Conservation (phyloP, 2,113 vertebrate species). For the Datnioides undecimradiatus region DNA sequence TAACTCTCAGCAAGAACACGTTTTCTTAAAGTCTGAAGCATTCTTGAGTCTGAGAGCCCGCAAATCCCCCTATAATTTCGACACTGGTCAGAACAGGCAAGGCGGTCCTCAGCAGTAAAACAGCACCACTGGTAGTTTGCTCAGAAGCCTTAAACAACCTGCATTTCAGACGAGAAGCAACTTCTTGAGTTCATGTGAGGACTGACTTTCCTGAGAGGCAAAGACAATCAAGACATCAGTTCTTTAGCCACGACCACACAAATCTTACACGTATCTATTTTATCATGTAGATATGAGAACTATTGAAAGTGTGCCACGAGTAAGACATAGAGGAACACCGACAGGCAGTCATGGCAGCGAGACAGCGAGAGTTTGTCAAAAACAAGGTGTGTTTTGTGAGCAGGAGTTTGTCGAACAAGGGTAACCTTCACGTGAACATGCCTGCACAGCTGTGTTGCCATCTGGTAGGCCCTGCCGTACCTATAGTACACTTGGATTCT, state of each 20-base stretch:
- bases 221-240: no score
- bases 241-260: neutral
- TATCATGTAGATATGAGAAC: neutral
- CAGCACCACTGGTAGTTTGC: no score
- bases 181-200: neutral
- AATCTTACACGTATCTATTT: neutral
- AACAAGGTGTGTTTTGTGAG: slow-evolving; percentile 30
- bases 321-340: neutral
- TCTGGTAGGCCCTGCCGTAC: slow-evolving; percentile 33
- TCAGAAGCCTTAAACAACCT: neutral
- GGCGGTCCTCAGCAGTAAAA: neutral
- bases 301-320: neutral
- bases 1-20: neutral
- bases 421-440: slow-evolving; percentile 61
- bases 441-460: slow-evolving; percentile 61
- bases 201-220: neutral
- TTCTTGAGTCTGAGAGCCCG: neutral
- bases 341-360: neutral
- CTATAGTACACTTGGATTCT: no score
- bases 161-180: neutral
- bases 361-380: slow-evolving; percentile 6
- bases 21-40: neutral
- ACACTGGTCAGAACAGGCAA: neutral
- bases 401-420: slow-evolving; percentile 46
- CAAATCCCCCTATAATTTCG: neutral